Conservation (phyloP, 1,140 invertebrate genomes). For the Doryteuthis pealeii region DNA sequence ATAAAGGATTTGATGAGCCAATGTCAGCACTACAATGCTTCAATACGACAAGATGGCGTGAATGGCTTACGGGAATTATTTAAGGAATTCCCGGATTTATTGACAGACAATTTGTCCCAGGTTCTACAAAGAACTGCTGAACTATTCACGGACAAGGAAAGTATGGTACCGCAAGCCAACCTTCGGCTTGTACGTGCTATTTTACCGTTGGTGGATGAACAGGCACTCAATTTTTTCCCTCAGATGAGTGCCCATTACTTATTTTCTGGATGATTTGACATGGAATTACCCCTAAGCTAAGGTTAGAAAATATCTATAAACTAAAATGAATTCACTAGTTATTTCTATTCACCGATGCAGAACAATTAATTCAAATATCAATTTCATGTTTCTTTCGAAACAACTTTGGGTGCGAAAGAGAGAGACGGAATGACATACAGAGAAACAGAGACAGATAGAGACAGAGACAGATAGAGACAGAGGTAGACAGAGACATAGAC, state of each 20-base stretch:
- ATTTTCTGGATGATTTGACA: too few relatives aligned
- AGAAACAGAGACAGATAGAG: too few relatives aligned
- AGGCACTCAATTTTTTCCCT: slow-evolving; percentile 69
- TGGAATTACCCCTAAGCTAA: too few relatives aligned
- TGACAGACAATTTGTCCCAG: slow-evolving; percentile 68
- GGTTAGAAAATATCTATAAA: too few relatives aligned
- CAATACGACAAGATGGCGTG: slow-evolving; percentile 71
- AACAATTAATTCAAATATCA: too few relatives aligned
- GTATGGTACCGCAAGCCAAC: slow-evolving; percentile 69
- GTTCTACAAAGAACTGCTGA: slow-evolving; percentile 71
- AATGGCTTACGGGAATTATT: slow-evolving; percentile 74
- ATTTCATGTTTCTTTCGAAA: too few relatives aligned
- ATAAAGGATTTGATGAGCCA: slow-evolving; percentile 74
- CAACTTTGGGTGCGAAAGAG: too few relatives aligned
- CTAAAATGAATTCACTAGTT: too few relatives aligned
- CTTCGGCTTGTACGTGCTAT: slow-evolving; percentile 68
- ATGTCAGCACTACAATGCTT: slow-evolving; percentile 77
- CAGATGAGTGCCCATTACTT: slow-evolving; percentile 74
- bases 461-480: too few relatives aligned
- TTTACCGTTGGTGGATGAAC: slow-evolving; percentile 61
- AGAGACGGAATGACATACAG: too few relatives aligned
- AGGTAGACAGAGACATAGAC: too few relatives aligned
- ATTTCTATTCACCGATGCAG: too few relatives aligned
- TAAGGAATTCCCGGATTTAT: slow-evolving; percentile 60
- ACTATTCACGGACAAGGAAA: slow-evolving; percentile 73